Evolutionary conservation across 2,113 vertebrate species (phyloP).

Genomic region (Python bivittatus): DNA sequence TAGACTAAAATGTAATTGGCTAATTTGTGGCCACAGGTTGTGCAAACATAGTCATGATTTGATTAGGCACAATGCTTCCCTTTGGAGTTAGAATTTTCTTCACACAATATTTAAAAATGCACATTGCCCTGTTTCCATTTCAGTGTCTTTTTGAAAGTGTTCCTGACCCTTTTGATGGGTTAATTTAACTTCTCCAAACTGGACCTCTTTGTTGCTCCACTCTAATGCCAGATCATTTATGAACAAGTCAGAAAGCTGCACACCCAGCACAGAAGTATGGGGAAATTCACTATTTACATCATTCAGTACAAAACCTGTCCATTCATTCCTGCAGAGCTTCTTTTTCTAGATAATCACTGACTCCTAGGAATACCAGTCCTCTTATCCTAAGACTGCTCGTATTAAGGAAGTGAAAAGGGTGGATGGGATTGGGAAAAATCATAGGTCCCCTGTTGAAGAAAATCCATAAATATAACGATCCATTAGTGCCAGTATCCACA

Average conservation of each 20-base stretch:
- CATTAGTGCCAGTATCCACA: neutral
- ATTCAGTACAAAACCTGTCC: neutral
- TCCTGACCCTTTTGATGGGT: neutral
- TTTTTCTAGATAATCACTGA: neutral
- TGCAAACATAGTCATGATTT: neutral
- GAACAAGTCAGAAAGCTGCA: neutral
- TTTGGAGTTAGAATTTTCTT: neutral
- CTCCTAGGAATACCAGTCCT: neutral
- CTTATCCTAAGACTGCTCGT: neutral
- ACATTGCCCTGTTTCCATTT: neutral
- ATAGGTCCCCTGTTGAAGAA: neutral
- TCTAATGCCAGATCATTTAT: neutral
- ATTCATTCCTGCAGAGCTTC: neutral
- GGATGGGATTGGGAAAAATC: neutral
- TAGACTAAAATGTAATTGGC: neutral
- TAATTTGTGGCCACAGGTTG: neutral
- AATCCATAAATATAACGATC: neutral
- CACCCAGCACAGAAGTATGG: neutral
- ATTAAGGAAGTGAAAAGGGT: neutral
- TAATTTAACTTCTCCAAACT: neutral
- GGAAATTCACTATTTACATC: neutral
- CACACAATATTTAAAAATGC: neutral
- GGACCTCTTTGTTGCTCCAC: neutral
- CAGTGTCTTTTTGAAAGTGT: neutral
- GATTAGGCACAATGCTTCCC: neutral